Evolutionary conservation across 2,797 vertebrate species (phyloP), one percentile per base, ranked within the genome.

Genomic region (Takifugu rubripes): DNA sequence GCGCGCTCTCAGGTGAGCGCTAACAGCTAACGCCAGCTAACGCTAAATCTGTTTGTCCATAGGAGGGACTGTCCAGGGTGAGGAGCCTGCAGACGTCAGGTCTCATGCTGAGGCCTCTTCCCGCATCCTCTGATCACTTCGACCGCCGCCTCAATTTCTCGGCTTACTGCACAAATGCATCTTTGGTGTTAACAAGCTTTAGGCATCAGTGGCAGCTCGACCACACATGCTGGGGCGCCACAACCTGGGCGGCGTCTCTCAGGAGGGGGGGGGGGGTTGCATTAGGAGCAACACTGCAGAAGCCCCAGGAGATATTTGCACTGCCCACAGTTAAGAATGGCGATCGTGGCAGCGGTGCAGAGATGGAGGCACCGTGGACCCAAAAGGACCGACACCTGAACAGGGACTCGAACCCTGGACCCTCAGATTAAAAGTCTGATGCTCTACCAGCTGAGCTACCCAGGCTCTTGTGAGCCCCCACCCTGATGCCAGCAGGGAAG

Each of bases 161-260:
- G 66, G 73, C 62, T 50, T 81, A 77, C 61, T 72, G 70, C 70
- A 77, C 70, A 84, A 85, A 86, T 84, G 84, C 77, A 76, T 75
- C 79, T 86, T 83, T 45, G 25, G 73, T 81, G 85, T 88, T 83
- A 84, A 87, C 88, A 88, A 83, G 81, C 62, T 82, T 74, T 79
- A 31, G 77, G 79, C 74, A 83, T 82, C 84, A 84, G 75, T 51
- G 0, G 25, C 64, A 56, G 52, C 52, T 7, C 46, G 49, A 59
- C 63, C 69, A 72, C 64, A 72, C 50, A 69, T 54, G 63, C 61
- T 49, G 63, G 49, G 48, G 54, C 15, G 68, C 74, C 71, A 59
- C 55, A 36, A 56, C 64, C 44, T 26, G 49, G 52, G 29, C 64
- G 25, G 48, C 69, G 60, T 47, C 1, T n/a, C 61, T 55, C 61